phyloP scores from a whole-genome alignment of 2,888 invertebrate species.

The Drosophila subquinaria region DNA sequence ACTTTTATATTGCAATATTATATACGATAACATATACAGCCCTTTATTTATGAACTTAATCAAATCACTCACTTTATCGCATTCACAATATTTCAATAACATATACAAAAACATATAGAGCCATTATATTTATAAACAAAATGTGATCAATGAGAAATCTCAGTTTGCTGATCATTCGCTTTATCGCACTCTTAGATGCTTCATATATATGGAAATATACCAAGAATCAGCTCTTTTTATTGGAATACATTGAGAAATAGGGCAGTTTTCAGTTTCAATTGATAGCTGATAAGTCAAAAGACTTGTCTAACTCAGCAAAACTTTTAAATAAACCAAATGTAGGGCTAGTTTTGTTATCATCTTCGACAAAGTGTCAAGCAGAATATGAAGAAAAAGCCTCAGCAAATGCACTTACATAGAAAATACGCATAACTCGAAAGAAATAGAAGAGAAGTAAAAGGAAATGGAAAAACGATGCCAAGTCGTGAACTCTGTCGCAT shows the following conservation, averaged over 20 bases:
- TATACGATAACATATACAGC: too few relatives aligned
- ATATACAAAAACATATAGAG: background rate
- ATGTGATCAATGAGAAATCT: background rate
- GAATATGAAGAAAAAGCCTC: constrained; percentile 25
- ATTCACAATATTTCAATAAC: too few relatives aligned
- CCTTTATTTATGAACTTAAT: too few relatives aligned
- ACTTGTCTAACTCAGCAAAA: background rate
- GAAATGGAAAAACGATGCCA: constrained; percentile 64
- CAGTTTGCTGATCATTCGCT: background rate
- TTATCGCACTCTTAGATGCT: background rate
- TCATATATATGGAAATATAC: background rate
- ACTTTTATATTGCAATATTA: too few relatives aligned
- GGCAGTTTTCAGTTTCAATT: background rate
- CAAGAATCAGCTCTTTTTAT: background rate
- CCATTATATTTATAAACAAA: background rate
- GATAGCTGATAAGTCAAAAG: constrained; percentile 14
- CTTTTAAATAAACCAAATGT: constrained; percentile 6
- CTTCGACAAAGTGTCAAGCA: background rate
- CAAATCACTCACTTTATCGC: too few relatives aligned
- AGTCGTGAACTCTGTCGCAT: constrained; percentile 65
- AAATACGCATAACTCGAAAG: background rate
- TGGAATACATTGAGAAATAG: background rate
- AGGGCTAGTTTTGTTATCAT: constrained; percentile 5
- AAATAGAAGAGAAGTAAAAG: background rate
- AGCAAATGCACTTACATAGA: constrained; percentile 17